Evolutionary conservation across 2,888 invertebrate species (phyloP).

Genomic region (Melanotus villosus): DNA sequence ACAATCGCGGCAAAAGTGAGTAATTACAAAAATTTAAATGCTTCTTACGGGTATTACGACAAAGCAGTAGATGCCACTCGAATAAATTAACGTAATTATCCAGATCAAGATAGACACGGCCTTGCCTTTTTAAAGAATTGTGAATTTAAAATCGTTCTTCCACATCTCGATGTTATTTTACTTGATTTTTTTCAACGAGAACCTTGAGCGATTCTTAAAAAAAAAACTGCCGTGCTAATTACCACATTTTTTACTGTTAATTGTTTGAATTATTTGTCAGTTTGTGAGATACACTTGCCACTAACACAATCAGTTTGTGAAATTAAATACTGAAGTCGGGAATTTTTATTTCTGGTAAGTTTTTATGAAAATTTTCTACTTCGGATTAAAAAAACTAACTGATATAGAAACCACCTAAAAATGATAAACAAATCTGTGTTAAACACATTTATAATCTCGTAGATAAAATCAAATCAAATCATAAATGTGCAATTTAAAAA

Average conservation of each 20-base stretch:
- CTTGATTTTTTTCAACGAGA: background rate
- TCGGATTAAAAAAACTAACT: too few species aligned
- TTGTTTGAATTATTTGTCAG: slow-evolving; percentile 16
- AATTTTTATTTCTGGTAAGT: too few species aligned
- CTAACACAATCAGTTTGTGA: too few species aligned
- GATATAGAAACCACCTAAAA: too few species aligned
- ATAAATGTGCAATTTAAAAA: too few species aligned
- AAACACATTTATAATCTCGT: too few species aligned
- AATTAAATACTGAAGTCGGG: too few species aligned
- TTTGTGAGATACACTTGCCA: background rate
- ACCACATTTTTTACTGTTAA: slow-evolving; percentile 7
- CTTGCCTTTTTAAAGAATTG: background rate
- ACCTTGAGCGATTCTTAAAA: slow-evolving; percentile 9
- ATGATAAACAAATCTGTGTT: too few species aligned
- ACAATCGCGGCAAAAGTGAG: background rate
- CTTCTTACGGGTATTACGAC: background rate
- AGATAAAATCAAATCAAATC: too few species aligned
- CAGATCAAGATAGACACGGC: slow-evolving; percentile 23
- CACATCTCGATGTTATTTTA: background rate
- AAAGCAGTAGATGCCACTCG: background rate
- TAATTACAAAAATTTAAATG: background rate
- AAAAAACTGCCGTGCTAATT: slow-evolving; percentile 19
- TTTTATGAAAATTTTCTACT: too few species aligned
- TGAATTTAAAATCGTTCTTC: background rate
- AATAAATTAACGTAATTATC: slow-evolving; percentile 17